A percentile compares a stretch with the other conserved stretches of the same genome.
Conservation (phyloP, 2,113 vertebrate genomes). For the Heteronetta atricapilla region DNA sequence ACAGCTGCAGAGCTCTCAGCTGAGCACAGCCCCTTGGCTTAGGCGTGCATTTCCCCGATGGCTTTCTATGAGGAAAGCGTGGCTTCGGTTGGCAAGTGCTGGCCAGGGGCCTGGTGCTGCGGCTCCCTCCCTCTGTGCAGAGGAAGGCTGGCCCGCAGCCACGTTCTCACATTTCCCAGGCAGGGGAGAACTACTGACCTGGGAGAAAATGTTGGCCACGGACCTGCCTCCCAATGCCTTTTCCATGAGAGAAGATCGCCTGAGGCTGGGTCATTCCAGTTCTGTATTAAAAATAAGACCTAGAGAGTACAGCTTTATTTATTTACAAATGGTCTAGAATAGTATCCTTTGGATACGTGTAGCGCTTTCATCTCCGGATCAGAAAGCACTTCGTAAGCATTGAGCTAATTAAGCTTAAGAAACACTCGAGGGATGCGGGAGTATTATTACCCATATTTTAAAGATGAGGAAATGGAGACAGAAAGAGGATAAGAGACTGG, state of each 20-base stretch:
- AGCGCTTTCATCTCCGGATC: conserved; percentile 16
- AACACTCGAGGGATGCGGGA: conserved; percentile 39
- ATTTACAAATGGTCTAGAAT: conserved; percentile 14
- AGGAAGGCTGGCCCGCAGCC: not conserved
- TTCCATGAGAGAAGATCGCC: conserved; percentile 1
- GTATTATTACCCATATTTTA: conserved; percentile 65
- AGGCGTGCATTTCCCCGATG: not conserved
- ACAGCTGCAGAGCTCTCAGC: not conserved
- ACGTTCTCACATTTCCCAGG: conserved; percentile 7
- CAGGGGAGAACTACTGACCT: conserved; percentile 6
- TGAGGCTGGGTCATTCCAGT: not conserved
- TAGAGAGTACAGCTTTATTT: not conserved
- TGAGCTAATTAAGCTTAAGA: conserved; percentile 58
- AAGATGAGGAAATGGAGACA: conserved; percentile 57
- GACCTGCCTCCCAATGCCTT: not conserved
- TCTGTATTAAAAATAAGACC: conserved; percentile 9
- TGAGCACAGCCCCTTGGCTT: not conserved
- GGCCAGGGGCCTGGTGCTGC: conserved; percentile 13
- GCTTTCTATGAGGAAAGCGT: conserved; percentile 15
- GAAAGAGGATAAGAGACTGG: conserved; percentile 4
- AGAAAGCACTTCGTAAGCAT: conserved; percentile 13
- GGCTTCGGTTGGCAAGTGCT: conserved; percentile 22
- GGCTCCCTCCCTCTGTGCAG: not conserved
- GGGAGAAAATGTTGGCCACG: not conserved
- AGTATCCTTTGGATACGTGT: not conserved